Evolutionary conservation across 2,797 vertebrate genomes (phyloP), one percentile per base, ranked within the genome.

Genomic region (Trachurus trachurus): DNA sequence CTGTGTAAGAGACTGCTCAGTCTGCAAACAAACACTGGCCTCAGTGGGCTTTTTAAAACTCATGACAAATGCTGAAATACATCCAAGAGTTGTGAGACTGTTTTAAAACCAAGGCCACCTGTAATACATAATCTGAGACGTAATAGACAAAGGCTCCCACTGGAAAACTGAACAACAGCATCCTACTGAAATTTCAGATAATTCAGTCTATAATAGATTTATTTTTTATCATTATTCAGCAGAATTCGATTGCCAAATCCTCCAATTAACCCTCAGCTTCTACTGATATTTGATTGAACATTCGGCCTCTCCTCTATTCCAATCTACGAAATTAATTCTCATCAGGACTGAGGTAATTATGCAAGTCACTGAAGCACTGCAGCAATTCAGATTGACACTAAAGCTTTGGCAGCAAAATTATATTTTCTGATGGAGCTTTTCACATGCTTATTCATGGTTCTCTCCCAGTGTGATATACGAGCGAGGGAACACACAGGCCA

Each of bases 371-470:
- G 86, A 87, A 86, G 89, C 88, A 89, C 79, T 91, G 87, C 89
- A 87, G 88, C 89, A 87, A 74, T 79, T 87, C 80, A 75, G 89
- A 92, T 74, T 90, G 87, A 89, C 88, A 88, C 86, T 76, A 88
- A 89, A 88, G 88, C 89, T 86, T 87, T 82, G 88, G 86, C 90
- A 83, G 88, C 83, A 89, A 88, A 88, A 88, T 83, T 26, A 83
- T 89, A 89, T 89, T 91, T 90, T 91, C 87, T 88, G 90, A 92
- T 79, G 47, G 83, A 86, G 84, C 85, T 78, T 91, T 91, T 88
- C 87, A 89, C 86, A 85, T 91, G 86, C 86, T 89, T 88, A 90
- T 91, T 94, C 86, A 87, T 84, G 79, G 84, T 78, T 78, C 82
- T 82, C 56, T 80, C 82, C 65, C 80, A 10, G 60, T 50, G 80